These are phyloP conservation scores for Antheraea assamensis DNA, from an alignment of 2,888 invertebrate species.

Conservation along the genomic window DNA sequence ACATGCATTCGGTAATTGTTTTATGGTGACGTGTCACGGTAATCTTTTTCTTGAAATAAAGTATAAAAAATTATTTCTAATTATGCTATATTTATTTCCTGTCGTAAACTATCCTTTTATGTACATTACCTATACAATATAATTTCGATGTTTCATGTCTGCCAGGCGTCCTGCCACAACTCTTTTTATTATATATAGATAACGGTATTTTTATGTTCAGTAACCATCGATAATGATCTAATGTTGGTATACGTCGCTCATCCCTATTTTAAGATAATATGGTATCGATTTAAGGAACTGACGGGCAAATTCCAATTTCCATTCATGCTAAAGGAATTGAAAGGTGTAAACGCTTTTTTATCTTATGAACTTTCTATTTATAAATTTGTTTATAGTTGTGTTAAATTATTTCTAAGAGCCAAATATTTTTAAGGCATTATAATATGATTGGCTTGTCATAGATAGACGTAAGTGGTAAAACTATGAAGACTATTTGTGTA, in stretches of 20 bases:
- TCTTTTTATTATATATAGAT: too few relatives aligned
- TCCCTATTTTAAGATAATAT: background rate
- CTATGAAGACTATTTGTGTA: too few relatives aligned
- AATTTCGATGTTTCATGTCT: too few relatives aligned
- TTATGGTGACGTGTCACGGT: too few relatives aligned
- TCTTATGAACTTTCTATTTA: background rate
- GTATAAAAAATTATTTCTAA: too few relatives aligned
- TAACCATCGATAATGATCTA: background rate
- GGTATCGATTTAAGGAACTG: background rate
- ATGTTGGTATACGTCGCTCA: background rate
- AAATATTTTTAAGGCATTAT: background rate
- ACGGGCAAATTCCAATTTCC: background rate
- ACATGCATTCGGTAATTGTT: too few relatives aligned
- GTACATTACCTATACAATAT: too few relatives aligned
- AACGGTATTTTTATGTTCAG: background rate
- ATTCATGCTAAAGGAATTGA: background rate
- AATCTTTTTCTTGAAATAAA: too few relatives aligned
- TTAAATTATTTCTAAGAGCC: constrained; percentile 1
- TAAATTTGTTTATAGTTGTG: background rate
- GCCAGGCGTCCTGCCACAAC: too few relatives aligned
- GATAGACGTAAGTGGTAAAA: background rate
- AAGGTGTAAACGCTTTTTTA: constrained; percentile 3
- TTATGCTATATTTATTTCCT: too few relatives aligned
- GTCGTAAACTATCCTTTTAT: too few relatives aligned
- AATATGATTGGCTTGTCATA: background rate